These are phyloP conservation scores for Lasioglossum pauxillum DNA, from an alignment of 2,888 invertebrate genomes.

Conservation along the genomic window DNA sequence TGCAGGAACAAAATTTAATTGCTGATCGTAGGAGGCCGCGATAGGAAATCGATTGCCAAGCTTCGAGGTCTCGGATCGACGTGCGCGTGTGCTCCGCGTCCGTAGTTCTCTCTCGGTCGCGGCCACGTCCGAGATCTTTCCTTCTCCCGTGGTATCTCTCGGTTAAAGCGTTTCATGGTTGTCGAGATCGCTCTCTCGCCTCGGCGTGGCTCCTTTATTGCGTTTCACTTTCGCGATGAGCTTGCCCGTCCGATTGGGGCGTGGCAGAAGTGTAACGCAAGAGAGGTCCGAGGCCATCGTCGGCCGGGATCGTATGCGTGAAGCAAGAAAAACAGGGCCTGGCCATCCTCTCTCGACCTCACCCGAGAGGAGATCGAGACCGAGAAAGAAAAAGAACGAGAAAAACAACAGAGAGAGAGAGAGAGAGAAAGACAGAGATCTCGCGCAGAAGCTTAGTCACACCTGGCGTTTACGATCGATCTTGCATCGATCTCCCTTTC, in stretches of 20 bases:
- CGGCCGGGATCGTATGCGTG: slow-evolving; percentile 60
- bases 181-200: slow-evolving; percentile 62
- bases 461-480: slow-evolving; percentile 29
- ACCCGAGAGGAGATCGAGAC: background rate
- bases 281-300: slow-evolving; percentile 79
- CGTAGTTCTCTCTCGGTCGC: slow-evolving; percentile 35
- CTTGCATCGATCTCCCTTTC: slow-evolving; percentile 40
- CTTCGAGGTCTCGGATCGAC: slow-evolving; percentile 66
- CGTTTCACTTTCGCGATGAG: slow-evolving; percentile 85
- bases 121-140: slow-evolving; percentile 21
- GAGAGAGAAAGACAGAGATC: slow-evolving; percentile 28
- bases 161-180: slow-evolving; percentile 54
- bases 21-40: slow-evolving; percentile 56
- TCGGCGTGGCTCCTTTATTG: slow-evolving; percentile 81
- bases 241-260: slow-evolving; percentile 80
- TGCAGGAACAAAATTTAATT: background rate
- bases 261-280: slow-evolving; percentile 84
- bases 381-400: background rate
- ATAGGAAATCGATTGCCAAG: slow-evolving; percentile 69
- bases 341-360: slow-evolving; percentile 54
- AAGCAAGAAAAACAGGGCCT: slow-evolving; percentile 68
- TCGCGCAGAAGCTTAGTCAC: slow-evolving; percentile 63
- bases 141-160: slow-evolving; percentile 43
- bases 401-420: background rate
- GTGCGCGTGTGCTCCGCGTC: slow-evolving; percentile 4